Evolutionary conservation across 2,888 invertebrate genomes (phyloP).

Genomic region (Abscondita cerata): DNA sequence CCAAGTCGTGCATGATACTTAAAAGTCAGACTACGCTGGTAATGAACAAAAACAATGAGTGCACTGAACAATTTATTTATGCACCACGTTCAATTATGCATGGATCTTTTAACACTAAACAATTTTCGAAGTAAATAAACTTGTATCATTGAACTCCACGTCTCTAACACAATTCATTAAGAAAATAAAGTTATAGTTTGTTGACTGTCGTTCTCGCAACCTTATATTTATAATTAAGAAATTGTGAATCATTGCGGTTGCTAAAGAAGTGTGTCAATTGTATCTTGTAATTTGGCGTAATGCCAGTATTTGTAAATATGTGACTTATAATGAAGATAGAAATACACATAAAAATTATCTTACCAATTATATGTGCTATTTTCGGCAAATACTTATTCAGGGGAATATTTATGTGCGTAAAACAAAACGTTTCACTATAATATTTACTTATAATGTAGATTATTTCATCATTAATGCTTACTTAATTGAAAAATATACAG

Average conservation of each 20-base stretch:
- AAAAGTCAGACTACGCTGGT: not conserved
- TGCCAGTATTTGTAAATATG: no score
- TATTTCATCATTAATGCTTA: no score
- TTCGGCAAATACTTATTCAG: no score
- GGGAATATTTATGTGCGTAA: no score
- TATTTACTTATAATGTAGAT: no score
- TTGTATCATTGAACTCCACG: conserved; percentile 5
- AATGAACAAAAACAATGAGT: not conserved
- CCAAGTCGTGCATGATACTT: not conserved
- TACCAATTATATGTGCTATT: no score
- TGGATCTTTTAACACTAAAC: not conserved
- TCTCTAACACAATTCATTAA: not conserved
- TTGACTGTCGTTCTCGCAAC: conserved; percentile 1
- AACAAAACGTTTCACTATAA: no score
- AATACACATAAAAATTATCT: no score
- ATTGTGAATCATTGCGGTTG: conserved; percentile 9
- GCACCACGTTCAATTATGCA: not conserved
- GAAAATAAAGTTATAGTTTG: conserved; percentile 6
- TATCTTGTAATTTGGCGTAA: not conserved
- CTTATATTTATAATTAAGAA: conserved; percentile 6
- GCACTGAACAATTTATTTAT: not conserved
- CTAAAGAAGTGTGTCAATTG: not conserved
- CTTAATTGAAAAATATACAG: no score
- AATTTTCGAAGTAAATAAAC: not conserved
- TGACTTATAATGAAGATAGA: no score